phyloP scores from a whole-genome alignment of 1,140 invertebrate species.

The Cyclargus thomasi region DNA sequence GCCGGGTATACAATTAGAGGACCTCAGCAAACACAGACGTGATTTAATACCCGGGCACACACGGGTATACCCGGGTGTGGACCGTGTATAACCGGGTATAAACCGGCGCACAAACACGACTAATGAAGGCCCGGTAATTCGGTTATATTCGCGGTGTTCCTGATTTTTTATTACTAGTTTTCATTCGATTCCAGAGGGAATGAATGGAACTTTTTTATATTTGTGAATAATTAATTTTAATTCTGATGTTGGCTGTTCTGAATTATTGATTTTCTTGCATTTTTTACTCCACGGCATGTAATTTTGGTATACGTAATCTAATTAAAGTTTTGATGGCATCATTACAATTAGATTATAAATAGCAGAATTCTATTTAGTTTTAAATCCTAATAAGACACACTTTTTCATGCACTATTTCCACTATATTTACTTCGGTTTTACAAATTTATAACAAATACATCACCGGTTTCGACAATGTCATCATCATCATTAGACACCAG shows the following conservation, averaged over 20 bases:
- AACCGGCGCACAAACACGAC: slow-evolving; percentile 53
- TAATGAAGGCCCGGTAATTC: slow-evolving; percentile 57
- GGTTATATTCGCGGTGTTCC: slow-evolving; percentile 35
- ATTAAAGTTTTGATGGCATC: too few species aligned
- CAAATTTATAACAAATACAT: too few species aligned
- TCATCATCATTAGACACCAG: too few species aligned
- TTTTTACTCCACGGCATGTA: neutral
- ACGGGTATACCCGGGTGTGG: slow-evolving; percentile 44
- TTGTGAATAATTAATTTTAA: slow-evolving; percentile 1
- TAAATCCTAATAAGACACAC: too few species aligned
- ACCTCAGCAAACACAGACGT: slow-evolving; percentile 45
- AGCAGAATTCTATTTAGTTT: too few species aligned
- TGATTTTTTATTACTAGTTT: neutral
- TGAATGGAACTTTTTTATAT: neutral
- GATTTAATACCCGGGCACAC: slow-evolving; percentile 22
- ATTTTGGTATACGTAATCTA: neutral
- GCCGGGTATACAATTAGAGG: slow-evolving; percentile 29
- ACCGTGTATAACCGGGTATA: slow-evolving; percentile 51
- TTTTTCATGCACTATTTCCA: too few species aligned
- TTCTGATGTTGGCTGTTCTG: neutral
- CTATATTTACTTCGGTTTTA: too few species aligned
- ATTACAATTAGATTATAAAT: too few species aligned
- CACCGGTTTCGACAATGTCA: too few species aligned
- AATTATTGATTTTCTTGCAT: neutral
- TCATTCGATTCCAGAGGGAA: neutral